phyloP scores from a whole-genome alignment of 2,888 invertebrate species.

The Nomada goodeniana region DNA sequence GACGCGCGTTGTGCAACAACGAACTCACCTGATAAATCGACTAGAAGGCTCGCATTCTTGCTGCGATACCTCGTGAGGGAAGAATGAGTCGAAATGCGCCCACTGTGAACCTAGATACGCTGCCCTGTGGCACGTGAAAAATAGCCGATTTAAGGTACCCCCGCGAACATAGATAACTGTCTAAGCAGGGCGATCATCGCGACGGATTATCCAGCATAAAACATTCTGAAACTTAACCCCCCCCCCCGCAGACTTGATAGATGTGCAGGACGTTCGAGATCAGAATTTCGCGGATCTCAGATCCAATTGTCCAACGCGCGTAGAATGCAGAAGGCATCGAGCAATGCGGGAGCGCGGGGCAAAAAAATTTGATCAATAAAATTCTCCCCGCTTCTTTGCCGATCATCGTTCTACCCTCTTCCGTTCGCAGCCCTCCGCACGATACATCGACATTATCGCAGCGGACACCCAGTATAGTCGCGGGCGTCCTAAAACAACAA shows the following conservation, averaged over 20 bases:
- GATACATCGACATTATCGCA: constrained; percentile 76
- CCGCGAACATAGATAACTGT: constrained; percentile 26
- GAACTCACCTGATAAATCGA: constrained; percentile 7
- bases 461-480: constrained; percentile 79
- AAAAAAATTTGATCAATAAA: constrained; percentile 70
- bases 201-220: constrained; percentile 39
- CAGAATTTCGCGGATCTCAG: too few species aligned
- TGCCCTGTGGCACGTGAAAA: neutral
- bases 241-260: constrained; percentile 35
- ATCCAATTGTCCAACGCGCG: too few species aligned
- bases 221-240: constrained; percentile 56
- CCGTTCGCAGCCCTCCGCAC: constrained; percentile 56
- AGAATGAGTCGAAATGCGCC: neutral
- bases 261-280: constrained; percentile 27
- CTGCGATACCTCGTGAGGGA: constrained; percentile 1
- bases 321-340: constrained; percentile 47
- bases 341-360: constrained; percentile 57
- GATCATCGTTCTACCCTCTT: constrained; percentile 9
- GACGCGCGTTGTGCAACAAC: constrained; percentile 7
- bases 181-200: neutral
- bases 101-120: neutral
- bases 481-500: constrained; percentile 83
- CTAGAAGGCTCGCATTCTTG: constrained; percentile 2
- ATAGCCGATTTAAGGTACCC: constrained; percentile 21
- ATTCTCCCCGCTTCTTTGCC: constrained; percentile 31